A percentile compares a stretch with the other conserved stretches of the same genome.
Evolutionary conservation across 2,888 invertebrate genomes (phyloP).

Genomic region (Diploptera punctata): DNA sequence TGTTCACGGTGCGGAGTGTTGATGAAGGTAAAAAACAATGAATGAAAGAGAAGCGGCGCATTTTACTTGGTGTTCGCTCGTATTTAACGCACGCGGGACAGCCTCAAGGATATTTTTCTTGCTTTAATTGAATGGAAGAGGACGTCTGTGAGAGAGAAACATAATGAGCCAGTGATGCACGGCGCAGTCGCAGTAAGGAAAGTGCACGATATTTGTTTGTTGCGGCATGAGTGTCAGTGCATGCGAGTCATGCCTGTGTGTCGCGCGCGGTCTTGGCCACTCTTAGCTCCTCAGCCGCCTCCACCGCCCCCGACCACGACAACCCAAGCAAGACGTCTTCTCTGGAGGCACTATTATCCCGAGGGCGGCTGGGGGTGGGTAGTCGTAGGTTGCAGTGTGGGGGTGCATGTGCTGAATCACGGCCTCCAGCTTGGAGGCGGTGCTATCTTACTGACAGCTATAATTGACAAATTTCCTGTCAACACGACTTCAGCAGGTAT

Average conservation of each 20-base stretch:
- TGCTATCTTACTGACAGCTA: slow-evolving; percentile 54
- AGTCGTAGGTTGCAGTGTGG: slow-evolving; percentile 72
- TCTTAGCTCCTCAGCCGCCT: neutral
- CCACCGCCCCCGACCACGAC: neutral
- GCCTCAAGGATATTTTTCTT: too few species aligned
- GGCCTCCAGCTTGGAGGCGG: slow-evolving; percentile 72
- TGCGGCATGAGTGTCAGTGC: neutral
- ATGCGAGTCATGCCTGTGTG: neutral
- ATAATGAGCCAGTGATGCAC: too few species aligned
- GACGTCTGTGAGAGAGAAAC: too few species aligned
- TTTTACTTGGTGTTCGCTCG: too few species aligned
- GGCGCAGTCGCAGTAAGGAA: too few species aligned
- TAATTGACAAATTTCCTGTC: slow-evolving; percentile 40
- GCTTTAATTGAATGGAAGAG: too few species aligned
- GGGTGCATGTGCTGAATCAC: slow-evolving; percentile 75
- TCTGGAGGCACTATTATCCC: slow-evolving; percentile 81
- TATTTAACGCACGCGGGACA: too few species aligned
- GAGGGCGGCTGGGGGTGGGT: slow-evolving; percentile 91
- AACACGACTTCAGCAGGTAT: slow-evolving; percentile 35
- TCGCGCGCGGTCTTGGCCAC: too few species aligned
- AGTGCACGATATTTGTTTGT: too few species aligned
- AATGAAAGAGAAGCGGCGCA: too few species aligned
- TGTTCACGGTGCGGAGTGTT: too few species aligned
- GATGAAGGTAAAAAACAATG: too few species aligned
- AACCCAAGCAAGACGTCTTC: slow-evolving; percentile 58